Evolutionary conservation across 2,888 invertebrate genomes (phyloP).

Genomic region (Carcina quercana): DNA sequence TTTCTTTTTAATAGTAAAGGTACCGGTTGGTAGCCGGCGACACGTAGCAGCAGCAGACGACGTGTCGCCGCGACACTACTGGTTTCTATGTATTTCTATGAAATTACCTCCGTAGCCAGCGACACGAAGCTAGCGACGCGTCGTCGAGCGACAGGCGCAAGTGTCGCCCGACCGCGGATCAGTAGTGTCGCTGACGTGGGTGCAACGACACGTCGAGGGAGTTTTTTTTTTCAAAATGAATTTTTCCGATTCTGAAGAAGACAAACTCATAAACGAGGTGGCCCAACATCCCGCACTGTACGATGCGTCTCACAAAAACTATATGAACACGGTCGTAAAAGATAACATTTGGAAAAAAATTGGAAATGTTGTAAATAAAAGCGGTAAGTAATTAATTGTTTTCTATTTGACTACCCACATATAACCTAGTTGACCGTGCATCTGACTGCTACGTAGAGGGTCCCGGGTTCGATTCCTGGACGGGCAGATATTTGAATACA

Average conservation of each 20-base stretch:
- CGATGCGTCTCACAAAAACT: conserved; percentile 8
- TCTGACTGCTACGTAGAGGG: no score
- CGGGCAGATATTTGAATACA: no score
- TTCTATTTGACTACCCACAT: conserved; percentile 1
- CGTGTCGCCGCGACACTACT: background rate
- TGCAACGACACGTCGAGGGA: background rate
- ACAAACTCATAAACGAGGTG: conserved; percentile 6
- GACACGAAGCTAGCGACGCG: background rate
- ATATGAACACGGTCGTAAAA: conserved; percentile 6
- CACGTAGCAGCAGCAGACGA: background rate
- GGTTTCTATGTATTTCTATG: no score
- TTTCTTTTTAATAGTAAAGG: conserved; percentile 7
- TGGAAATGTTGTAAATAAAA: conserved; percentile 5
- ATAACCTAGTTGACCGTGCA: background rate
- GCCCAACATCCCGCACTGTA: conserved; percentile 8
- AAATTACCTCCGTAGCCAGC: background rate
- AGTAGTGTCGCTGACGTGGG: background rate
- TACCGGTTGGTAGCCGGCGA: background rate
- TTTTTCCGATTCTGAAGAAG: conserved; percentile 7
- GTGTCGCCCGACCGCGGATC: background rate
- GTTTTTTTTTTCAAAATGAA: conserved; percentile 3
- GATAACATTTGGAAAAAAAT: conserved; percentile 7
- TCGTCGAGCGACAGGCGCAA: background rate
- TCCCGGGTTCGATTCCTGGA: no score
- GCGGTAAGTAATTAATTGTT: conserved; percentile 5